Conservation (phyloP, 2,888 invertebrate species). For the Byasa hedistus region DNA sequence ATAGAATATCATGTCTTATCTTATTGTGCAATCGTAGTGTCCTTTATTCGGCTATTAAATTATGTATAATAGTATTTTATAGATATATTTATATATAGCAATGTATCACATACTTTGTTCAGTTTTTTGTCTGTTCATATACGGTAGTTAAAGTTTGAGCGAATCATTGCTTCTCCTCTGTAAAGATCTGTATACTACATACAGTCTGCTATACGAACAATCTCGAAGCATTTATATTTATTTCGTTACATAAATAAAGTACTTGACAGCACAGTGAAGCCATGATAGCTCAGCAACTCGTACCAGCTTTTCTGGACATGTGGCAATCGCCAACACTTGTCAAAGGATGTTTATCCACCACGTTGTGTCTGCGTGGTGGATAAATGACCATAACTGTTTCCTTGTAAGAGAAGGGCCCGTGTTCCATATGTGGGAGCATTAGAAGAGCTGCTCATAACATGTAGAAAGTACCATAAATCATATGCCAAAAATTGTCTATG, state of each 20-base stretch:
- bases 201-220: constrained; percentile 3
- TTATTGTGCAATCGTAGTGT: constrained; percentile 33
- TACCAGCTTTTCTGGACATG: too few relatives aligned
- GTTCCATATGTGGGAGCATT: too few relatives aligned
- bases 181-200: constrained; percentile 1
- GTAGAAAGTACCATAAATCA: background rate
- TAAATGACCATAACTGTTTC: too few relatives aligned
- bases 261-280: too few relatives aligned
- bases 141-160: background rate
- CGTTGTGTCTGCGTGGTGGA: too few relatives aligned
- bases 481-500: background rate
- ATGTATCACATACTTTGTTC: constrained; percentile 15
- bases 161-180: constrained; percentile 7
- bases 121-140: constrained; percentile 16
- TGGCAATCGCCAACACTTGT: too few relatives aligned
- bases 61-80: constrained; percentile 23
- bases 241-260: too few relatives aligned
- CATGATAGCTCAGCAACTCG: too few relatives aligned
- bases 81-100: constrained; percentile 17
- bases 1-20: constrained; percentile 26
- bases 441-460: too few relatives aligned
- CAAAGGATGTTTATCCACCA: too few relatives aligned
- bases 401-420: too few relatives aligned
- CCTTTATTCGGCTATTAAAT: constrained; percentile 26
- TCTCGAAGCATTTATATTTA: too few relatives aligned